phyloP scores from a whole-genome alignment of 2,797 vertebrate genomes.

The Cyclura pinguis region DNA sequence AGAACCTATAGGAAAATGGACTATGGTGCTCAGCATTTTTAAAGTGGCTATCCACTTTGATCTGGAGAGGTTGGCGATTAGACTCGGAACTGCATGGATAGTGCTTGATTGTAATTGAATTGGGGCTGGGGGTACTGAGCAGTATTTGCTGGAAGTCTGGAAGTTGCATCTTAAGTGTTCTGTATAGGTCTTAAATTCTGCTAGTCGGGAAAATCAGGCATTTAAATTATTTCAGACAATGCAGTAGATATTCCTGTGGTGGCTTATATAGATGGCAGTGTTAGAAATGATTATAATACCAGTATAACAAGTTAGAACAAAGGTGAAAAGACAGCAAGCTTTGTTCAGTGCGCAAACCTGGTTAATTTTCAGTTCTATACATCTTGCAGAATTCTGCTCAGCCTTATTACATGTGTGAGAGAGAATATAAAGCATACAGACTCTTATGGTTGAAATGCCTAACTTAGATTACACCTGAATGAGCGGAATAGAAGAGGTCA shows the following conservation, averaged over 20 bases:
- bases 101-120: not conserved
- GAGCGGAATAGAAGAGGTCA: not conserved
- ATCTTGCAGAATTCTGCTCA: not conserved
- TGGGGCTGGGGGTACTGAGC: not conserved
- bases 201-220: not conserved
- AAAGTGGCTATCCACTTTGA: not conserved
- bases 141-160: not conserved
- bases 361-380: not conserved
- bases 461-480: not conserved
- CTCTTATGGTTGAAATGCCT: not conserved
- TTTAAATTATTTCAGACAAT: not conserved
- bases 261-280: not conserved
- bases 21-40: not conserved
- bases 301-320: not conserved
- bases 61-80: not conserved
- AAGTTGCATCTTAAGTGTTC: not conserved
- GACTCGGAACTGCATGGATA: not conserved
- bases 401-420: not conserved
- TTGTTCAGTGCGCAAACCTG: not conserved
- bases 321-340: not conserved
- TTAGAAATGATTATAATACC: not conserved
- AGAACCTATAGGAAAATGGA: not conserved
- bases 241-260: not conserved
- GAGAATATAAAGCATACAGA: not conserved
- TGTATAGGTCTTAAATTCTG: not conserved